Evolutionary conservation across 2,888 invertebrate genomes (phyloP), one percentile per base, ranked within the genome.

Genomic region (Stictocephala bisonia): DNA sequence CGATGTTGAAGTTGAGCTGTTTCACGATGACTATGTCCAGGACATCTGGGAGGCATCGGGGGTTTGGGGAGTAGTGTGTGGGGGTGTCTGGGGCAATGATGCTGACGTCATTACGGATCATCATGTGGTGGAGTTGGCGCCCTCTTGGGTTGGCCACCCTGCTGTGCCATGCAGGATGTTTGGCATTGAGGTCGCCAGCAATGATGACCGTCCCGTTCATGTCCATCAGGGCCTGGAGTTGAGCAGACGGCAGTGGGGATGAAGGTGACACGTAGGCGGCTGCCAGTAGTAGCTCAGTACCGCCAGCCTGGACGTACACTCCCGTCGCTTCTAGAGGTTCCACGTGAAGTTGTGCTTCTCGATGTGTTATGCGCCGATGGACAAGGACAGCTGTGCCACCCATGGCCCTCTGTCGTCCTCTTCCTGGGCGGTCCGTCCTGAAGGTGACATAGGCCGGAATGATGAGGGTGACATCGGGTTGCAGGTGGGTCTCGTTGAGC

Each of bases 151-250:
- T 72, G 2, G 11, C 9, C 15, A 7, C 13, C n/a, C 35, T 4
- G 51, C 72, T 60, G 40, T 60, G 27, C 72, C 72, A 72, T 31
- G 24, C n/a, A 9, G 24, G 22, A 20, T 72, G 64, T 22, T 72
- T 72, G 29, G 71, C n/a, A 22, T 60, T 71, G 2, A 71, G 48
- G 48, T 60, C 64, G 1, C 60, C 60, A 11, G 48, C 53, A 1
- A 72, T 3, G 2, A 72, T 50, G 11, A 29, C n/a, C 4, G 64
- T 50, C 0, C 20, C 18, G 11, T 13, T n/a, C n/a, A 20, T 20
- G 1, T 2, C 20, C 4, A 66, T 22, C 6, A 66, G 24, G 24
- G 2, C 15, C 24, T 40, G 22, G 1, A 66, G 66, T 11, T 22
- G 3, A 1, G 18, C 1, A 7, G 26, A 20, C n/a, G 29, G 3